A percentile compares a stretch with the other conserved stretches of the same genome.
Evolutionary conservation across 2,888 invertebrate genomes (phyloP).

Genomic region (Dasypolia templi): DNA sequence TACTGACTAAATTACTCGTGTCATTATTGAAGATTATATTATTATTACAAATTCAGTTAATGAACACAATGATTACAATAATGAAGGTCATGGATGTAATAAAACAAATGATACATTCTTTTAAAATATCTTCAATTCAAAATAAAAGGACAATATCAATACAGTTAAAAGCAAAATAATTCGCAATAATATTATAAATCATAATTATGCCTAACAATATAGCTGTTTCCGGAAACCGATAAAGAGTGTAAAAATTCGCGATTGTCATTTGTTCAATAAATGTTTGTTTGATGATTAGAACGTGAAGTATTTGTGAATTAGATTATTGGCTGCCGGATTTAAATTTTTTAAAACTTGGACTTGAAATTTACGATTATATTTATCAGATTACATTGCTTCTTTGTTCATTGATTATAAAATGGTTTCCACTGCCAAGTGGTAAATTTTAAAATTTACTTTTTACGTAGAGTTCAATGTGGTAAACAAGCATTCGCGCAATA

Average conservation of each 20-base stretch:
- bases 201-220: slow-evolving; percentile 2
- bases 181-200: not conserved
- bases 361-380: not conserved
- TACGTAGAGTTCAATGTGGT: not conserved
- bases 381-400: not conserved
- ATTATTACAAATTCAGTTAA: not conserved
- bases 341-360: not conserved
- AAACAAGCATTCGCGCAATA: slow-evolving; percentile 12
- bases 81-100: slow-evolving; percentile 30
- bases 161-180: not conserved
- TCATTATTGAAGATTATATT: not conserved
- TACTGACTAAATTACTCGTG: not conserved
- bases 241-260: slow-evolving; percentile 27
- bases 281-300: slow-evolving; percentile 38
- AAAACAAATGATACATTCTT: slow-evolving; percentile 15
- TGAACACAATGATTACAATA: not conserved
- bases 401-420: not conserved
- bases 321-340: not conserved
- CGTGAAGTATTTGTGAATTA: slow-evolving; percentile 17
- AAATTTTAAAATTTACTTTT: not conserved
- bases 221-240: slow-evolving; percentile 32
- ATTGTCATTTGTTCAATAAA: slow-evolving; percentile 20
- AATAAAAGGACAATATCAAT: not conserved
- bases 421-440: not conserved
- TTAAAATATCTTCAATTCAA: slow-evolving; percentile 1